phyloP scores from a whole-genome alignment of 1,140 invertebrate species.

The Magallana ariakensis region DNA sequence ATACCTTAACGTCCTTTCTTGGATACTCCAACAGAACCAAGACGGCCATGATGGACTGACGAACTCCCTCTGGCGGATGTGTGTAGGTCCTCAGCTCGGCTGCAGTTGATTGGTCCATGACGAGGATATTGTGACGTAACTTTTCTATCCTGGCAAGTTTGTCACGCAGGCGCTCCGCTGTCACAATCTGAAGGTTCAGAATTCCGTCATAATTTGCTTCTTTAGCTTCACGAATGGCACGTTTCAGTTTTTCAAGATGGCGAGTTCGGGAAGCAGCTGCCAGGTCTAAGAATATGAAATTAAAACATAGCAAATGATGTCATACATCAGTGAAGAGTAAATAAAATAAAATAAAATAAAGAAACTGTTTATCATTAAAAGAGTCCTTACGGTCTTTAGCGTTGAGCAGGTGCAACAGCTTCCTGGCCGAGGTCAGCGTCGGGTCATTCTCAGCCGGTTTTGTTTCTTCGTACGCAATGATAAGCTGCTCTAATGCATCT shows the following conservation, averaged over 20 bases:
- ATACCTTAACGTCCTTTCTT: slow-evolving; percentile 71
- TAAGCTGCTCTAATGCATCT: slow-evolving; percentile 65
- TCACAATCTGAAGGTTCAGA: slow-evolving; percentile 72
- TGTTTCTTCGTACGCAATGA: slow-evolving; percentile 65
- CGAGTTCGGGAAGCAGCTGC: slow-evolving; percentile 70
- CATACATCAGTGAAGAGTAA: background rate
- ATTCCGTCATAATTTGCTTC: slow-evolving; percentile 69
- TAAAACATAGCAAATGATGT: background rate
- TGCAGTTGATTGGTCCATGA: slow-evolving; percentile 73
- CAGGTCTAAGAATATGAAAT: slow-evolving; percentile 43
- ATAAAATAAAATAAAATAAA: background rate
- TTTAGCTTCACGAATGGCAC: slow-evolving; percentile 69
- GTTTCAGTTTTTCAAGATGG: slow-evolving; percentile 67
- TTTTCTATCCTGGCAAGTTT: slow-evolving; percentile 74
- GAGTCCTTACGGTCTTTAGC: slow-evolving; percentile 68
- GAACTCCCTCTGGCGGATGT: slow-evolving; percentile 74
- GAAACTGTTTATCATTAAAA: background rate
- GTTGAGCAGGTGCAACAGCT: slow-evolving; percentile 65
- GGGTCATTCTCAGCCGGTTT: slow-evolving; percentile 64
- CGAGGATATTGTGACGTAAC: slow-evolving; percentile 71
- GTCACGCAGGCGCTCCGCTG: slow-evolving; percentile 69
- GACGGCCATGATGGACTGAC: slow-evolving; percentile 71
- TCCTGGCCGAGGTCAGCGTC: slow-evolving; percentile 66
- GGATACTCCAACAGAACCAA: slow-evolving; percentile 72
- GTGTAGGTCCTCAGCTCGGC: slow-evolving; percentile 73